Evolutionary conservation across 1,140 invertebrate genomes (phyloP), one percentile per base, ranked within the genome.

Genomic region (Ceratina calcarata): DNA sequence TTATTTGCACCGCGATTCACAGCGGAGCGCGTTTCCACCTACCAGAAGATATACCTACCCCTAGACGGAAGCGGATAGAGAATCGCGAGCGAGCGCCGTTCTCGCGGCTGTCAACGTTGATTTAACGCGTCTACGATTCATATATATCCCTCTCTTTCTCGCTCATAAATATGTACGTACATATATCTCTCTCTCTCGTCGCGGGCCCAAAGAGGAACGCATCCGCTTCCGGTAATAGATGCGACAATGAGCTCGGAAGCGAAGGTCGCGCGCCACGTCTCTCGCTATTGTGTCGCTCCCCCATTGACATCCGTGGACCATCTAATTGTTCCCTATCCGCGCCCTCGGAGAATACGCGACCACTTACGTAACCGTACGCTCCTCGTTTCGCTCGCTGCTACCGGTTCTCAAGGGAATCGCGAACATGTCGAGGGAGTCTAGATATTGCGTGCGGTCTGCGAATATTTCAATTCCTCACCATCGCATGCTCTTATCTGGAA

Each of bases 1-100:
- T 85, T 86, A 81, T 85, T 85, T 72, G 80, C 83, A 53, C 74
- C 81, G 83, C 83, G 81, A 82, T 85, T 82, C 83, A 58, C 57
- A 61, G 45, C n/a, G 7, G 37, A 51, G 58, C 78, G 69, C 49
- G 49, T 78, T 76, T 73, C 67, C 61, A 45, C 58, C 60, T 20
- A 45, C 32, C 49, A 71, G 81, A 69, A 82, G 71, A 68, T 81
- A 77, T 67, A 80, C 71, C n/a, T 67, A 24, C n/a, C 15, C 16
- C 22, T 57, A 68, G 53, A 58, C 65, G 61, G 57, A 37, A 3
- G 16, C 15, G 24, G 65, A 18, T 20, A 32, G 32, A 45, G 53
- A 55, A 18, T 62, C n/a, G 7, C 27, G 27, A 13, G 16, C n/a
- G 22, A 37, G 20, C 20, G 64, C 61, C 74, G 32, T 37, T 12